Conservation (phyloP, 2,888 invertebrate genomes). For the Catocala fraxini region DNA sequence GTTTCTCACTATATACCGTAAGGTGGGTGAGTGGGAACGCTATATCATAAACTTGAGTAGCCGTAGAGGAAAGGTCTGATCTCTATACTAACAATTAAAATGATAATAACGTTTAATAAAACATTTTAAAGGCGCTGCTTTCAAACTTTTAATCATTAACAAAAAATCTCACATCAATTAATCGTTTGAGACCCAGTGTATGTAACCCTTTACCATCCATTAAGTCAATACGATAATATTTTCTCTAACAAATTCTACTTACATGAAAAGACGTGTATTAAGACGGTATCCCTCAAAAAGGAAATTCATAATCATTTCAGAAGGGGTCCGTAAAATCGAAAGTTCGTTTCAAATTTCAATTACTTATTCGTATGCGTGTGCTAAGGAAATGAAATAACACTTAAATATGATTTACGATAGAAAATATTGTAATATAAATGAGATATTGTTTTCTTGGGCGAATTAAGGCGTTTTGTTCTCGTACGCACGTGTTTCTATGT, state of each 20-base stretch:
- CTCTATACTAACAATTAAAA: too few species aligned
- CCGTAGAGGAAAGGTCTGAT: too few species aligned
- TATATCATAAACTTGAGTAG: too few species aligned
- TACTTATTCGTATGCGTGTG: constrained; percentile 86
- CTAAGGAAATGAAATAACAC: constrained; percentile 87
- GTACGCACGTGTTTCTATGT: constrained; percentile 69
- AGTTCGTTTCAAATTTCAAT: constrained; percentile 87
- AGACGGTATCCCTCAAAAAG: constrained; percentile 62
- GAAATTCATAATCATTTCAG: constrained; percentile 85
- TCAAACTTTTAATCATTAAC: too few species aligned
- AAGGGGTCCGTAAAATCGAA: constrained; percentile 83
- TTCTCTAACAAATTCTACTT: constrained; percentile 53
- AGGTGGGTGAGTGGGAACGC: too few species aligned
- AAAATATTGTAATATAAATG: constrained; percentile 84
- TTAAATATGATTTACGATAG: constrained; percentile 84
- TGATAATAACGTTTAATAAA: too few species aligned
- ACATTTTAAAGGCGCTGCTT: too few species aligned
- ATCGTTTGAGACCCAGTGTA: neutral
- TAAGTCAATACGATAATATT: constrained; percentile 56
- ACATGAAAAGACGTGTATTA: constrained; percentile 62
- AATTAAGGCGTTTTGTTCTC: constrained; percentile 73
- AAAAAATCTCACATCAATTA: too few species aligned
- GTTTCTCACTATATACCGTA: too few species aligned
- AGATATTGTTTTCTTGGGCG: constrained; percentile 83
- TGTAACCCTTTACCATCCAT: constrained; percentile 25